Percentiles rank a stretch among this genome's conserved stretches.
Evolutionary conservation across 64 coral and sea anemone genomes (phyloP).

Genomic region (Catalaphyllia jardinei): DNA sequence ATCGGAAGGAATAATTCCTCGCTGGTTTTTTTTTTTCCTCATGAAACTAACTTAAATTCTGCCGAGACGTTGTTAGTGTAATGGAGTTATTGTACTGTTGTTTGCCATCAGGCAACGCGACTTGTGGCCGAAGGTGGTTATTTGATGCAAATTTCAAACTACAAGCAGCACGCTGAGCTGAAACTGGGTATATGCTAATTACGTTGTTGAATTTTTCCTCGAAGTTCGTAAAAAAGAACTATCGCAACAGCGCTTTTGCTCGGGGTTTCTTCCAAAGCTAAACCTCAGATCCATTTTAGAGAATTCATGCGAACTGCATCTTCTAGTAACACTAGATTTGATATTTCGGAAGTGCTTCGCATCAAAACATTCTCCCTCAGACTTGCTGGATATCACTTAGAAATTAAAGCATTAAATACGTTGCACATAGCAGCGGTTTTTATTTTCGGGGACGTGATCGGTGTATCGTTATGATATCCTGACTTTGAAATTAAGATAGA

Average conservation of each 20-base stretch:
- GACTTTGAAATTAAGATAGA: not conserved
- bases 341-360: not conserved
- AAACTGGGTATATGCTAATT: constrained; percentile 6
- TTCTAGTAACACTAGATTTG: not conserved
- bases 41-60: too few species aligned
- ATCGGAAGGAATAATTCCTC: too few species aligned
- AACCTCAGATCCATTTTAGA: too few species aligned
- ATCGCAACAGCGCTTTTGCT: not conserved
- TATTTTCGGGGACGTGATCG: not conserved
- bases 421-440: not conserved
- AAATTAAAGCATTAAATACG: not conserved
- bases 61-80: not conserved
- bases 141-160: constrained; percentile 27
- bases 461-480: not conserved
- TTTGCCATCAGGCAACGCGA: not conserved
- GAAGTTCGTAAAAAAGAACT: not conserved
- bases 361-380: not conserved
- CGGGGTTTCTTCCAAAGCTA: not conserved
- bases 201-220: not conserved
- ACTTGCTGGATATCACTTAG: not conserved
- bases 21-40: too few species aligned
- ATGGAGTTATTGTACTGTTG: not conserved
- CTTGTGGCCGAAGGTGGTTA: constrained; percentile 24
- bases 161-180: not conserved
- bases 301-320: not conserved